Evolutionary conservation across 2,113 vertebrate species (phyloP), one percentile per base, ranked within the genome.

Genomic region (Ciconia stormi): DNA sequence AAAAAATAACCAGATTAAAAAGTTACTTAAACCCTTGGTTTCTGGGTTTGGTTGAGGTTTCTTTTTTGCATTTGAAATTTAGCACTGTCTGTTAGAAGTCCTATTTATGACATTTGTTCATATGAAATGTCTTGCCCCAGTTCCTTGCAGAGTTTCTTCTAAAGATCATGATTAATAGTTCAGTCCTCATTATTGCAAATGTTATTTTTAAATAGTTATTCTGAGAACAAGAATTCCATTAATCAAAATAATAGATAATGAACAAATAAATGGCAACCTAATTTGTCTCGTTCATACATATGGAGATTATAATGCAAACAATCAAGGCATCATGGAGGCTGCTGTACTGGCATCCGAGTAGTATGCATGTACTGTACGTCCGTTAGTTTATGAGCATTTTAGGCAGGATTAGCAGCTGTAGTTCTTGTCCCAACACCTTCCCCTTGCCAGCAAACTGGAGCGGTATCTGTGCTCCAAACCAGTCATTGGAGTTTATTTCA

Each of bases 221-320:
- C 95, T 95, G 83, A 95, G 95, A 97, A 93, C 93, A 95, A 97
- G 97, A 98, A 98, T 98, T 98, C 97, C 98, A 99, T 98, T 98
- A 98, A 98, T 99, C 98, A 99, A 98, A 98, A 98, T 98, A 98
- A 98, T 98, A 98, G 92, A 98, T 98, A 98, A 98, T 97, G 98
- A 98, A 98, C 97, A 98, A 98, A 98, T 98, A 98, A 98, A 98
- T 98, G 98, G 98, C 98, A 98, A 92, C 97, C 97, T 98, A 97
- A 97, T 98, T 98, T 98, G 97, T 98, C 98, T 98, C 98, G 96
- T 98, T 98, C 98, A 98, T 97, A 98, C 98, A 98, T 96, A 83
- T 92, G 96, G 97, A 90, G 96, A 93, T 97, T 98, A 94, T 89
- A 90, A 89, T 91, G 92, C 58, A 96, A 97, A 96, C 94, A 96